Conservation (phyloP, 2,113 vertebrate genomes). For the Cyphomyrus discorhynchus region DNA sequence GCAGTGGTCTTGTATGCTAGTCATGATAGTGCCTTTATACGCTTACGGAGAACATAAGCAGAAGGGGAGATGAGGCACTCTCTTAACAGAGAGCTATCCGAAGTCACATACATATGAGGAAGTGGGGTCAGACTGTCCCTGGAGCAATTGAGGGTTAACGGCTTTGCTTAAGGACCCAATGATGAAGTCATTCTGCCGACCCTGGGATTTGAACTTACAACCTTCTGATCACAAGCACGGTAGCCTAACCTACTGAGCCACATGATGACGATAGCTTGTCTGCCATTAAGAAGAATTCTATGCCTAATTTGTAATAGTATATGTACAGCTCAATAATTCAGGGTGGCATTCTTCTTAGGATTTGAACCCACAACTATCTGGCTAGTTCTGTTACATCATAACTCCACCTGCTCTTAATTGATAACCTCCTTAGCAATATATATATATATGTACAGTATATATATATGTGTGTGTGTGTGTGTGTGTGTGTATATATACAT, state of each 20-base stretch:
- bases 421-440: not conserved
- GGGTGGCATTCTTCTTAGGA: not conserved
- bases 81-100: not conserved
- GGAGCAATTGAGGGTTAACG: not conserved
- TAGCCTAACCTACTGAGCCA: not conserved
- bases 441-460: too few species aligned
- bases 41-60: not conserved
- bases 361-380: not conserved
- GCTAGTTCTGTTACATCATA: not conserved
- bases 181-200: not conserved
- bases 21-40: not conserved
- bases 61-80: not conserved
- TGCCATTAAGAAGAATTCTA: not conserved
- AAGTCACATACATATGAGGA: not conserved
- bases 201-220: not conserved
- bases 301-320: not conserved
- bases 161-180: not conserved
- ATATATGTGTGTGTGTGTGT: too few species aligned
- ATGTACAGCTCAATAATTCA: not conserved
- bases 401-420: not conserved
- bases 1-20: not conserved
- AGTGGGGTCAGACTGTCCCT: too few species aligned
- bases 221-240: not conserved
- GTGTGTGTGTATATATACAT: too few species aligned
- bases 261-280: not conserved